These are phyloP conservation scores for Meleagris gallopavo DNA, from an alignment of 2,113 vertebrate genomes.

Conservation along the genomic window DNA sequence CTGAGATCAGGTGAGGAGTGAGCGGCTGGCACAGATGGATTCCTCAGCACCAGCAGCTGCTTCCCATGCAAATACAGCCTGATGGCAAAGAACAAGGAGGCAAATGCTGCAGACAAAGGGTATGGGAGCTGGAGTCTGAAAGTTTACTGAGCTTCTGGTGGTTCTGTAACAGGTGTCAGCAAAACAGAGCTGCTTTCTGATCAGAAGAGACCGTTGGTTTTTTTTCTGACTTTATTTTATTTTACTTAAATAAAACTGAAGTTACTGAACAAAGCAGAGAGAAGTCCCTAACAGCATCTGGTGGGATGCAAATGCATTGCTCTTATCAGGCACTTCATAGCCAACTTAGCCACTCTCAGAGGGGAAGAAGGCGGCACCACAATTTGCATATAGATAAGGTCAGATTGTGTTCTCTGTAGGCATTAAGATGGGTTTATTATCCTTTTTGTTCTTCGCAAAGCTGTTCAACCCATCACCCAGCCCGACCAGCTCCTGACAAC, in stretches of 20 bases:
- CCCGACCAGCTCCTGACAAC: background rate
- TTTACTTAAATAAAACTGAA: background rate
- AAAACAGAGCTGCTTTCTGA: constrained; percentile 1
- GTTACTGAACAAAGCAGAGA: background rate
- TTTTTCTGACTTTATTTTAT: background rate
- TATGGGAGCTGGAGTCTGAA: background rate
- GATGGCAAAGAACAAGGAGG: background rate
- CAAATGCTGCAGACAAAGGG: constrained; percentile 6
- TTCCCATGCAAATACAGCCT: background rate
- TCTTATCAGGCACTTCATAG: background rate
- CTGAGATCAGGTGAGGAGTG: constrained; percentile 1
- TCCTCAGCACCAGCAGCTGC: background rate
- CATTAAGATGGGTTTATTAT: background rate
- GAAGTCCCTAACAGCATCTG: background rate
- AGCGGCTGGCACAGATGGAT: constrained; percentile 26
- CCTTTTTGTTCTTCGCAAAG: background rate
- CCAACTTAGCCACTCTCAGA: background rate
- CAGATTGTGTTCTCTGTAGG: background rate
- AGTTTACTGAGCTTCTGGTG: background rate
- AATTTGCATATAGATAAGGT: constrained; percentile 47
- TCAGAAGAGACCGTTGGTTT: background rate
- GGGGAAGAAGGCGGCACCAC: background rate
- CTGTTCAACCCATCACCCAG: background rate
- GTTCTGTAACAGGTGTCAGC: background rate
- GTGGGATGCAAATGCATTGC: background rate